phyloP scores from a whole-genome alignment of 1,140 invertebrate genomes.

The Cheumatopsyche charites region DNA sequence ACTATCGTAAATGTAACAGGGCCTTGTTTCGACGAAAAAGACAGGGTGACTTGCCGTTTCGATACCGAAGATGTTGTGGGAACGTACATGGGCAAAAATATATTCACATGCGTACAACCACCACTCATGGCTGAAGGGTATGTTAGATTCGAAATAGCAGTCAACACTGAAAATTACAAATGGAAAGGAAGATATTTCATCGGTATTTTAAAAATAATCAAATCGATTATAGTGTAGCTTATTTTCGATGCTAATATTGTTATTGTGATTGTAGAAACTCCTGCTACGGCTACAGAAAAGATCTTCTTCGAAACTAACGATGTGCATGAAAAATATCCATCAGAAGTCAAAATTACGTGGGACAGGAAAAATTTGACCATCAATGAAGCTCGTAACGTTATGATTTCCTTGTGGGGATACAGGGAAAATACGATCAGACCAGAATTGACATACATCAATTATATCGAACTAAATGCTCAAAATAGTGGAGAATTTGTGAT shows the following conservation, averaged over 20 bases:
- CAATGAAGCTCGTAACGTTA: constrained; percentile 74
- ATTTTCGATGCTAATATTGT: constrained; percentile 3
- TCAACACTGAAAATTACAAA: constrained; percentile 81
- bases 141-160: constrained; percentile 84
- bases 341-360: constrained; percentile 80
- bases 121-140: constrained; percentile 90
- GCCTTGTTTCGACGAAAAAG: constrained; percentile 75
- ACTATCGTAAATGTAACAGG: constrained; percentile 95
- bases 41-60: constrained; percentile 81
- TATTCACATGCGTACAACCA: constrained; percentile 89
- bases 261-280: constrained; percentile 71
- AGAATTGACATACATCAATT: constrained; percentile 67
- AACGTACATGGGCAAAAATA: constrained; percentile 76
- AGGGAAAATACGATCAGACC: constrained; percentile 80
- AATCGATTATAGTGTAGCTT: background rate
- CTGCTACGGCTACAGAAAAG: constrained; percentile 80
- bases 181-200: constrained; percentile 94
- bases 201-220: constrained; percentile 66
- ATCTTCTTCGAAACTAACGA: constrained; percentile 79
- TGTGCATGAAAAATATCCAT: constrained; percentile 74
- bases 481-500: constrained; percentile 74
- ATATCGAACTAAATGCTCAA: constrained; percentile 65
- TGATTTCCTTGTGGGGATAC: constrained; percentile 87
- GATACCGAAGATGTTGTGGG: constrained; percentile 78
- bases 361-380: constrained; percentile 83